These are phyloP conservation scores for Melanotaenia pygmaea DNA, from an alignment of 2,797 vertebrate species.

Conservation along the genomic window DNA sequence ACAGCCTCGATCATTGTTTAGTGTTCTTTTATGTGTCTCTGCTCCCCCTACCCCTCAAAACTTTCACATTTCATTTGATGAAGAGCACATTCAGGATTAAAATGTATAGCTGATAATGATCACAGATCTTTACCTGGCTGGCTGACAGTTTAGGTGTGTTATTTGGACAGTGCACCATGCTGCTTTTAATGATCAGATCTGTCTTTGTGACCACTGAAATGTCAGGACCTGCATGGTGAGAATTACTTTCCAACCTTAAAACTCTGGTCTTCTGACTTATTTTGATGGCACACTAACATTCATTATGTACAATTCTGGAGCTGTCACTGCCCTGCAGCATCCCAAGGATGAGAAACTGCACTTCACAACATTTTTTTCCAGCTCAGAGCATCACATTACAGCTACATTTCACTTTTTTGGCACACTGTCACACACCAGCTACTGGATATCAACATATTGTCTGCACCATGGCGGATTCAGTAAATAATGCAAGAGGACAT, in stretches of 20 bases:
- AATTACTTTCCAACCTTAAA: not conserved
- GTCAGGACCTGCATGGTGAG: conserved; percentile 17
- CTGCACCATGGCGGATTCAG: too few relatives aligned
- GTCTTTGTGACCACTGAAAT: conserved; percentile 11
- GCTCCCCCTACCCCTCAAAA: not conserved
- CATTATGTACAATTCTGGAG: too few relatives aligned
- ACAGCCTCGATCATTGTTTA: conserved; percentile 30
- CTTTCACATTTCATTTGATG: conserved; percentile 34
- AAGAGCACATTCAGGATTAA: conserved; percentile 7
- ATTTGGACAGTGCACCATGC: not conserved
- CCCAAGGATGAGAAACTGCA: too few relatives aligned
- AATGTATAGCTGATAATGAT: not conserved
- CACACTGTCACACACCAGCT: too few relatives aligned
- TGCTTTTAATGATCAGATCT: conserved; percentile 16
- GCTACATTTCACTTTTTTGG: too few relatives aligned
- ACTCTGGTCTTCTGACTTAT: too few relatives aligned
- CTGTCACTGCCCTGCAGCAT: too few relatives aligned
- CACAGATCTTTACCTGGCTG: not conserved
- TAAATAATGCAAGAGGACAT: too few relatives aligned
- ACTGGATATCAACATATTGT: too few relatives aligned
- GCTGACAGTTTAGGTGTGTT: not conserved
- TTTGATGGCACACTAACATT: too few relatives aligned
- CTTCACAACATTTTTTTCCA: too few relatives aligned
- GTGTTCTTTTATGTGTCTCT: conserved; percentile 25
- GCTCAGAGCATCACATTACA: too few relatives aligned